Percentiles rank a stretch among this genome's conserved stretches.
Evolutionary conservation across 1,140 invertebrate genomes (phyloP).

Genomic region (Drosophila tristis): DNA sequence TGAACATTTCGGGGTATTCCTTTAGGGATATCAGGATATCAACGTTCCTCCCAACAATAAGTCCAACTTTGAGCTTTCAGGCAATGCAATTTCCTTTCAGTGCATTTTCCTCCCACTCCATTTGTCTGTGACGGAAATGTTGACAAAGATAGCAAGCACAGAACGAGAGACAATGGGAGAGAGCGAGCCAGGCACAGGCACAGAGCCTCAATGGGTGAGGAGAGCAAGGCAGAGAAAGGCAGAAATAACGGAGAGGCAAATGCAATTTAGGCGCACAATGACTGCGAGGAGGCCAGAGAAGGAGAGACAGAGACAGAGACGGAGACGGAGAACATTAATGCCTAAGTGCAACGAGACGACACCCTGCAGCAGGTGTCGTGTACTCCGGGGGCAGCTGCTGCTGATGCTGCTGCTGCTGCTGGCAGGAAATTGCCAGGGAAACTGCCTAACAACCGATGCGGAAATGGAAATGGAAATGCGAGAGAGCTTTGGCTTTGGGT

Average conservation of each 20-base stretch:
- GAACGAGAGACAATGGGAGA: constrained; percentile 13
- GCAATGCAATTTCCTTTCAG: not conserved
- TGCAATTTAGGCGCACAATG: constrained; percentile 49
- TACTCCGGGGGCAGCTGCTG: too few relatives aligned
- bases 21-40: too few relatives aligned
- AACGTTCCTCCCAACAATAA: too few relatives aligned
- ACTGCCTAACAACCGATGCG: constrained; percentile 5
- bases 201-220: too few relatives aligned
- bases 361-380: too few relatives aligned
- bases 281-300: not conserved
- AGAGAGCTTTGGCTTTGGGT: constrained; percentile 8
- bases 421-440: constrained; percentile 45
- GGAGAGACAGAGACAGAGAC: too few relatives aligned
- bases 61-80: too few relatives aligned
- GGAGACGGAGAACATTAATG: constrained; percentile 28
- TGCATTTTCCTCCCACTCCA: constrained; percentile 34
- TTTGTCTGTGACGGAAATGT: constrained; percentile 72
- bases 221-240: too few relatives aligned
- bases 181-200: not conserved
- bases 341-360: constrained; percentile 22
- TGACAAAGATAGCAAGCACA: constrained; percentile 18
- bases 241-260: constrained; percentile 19
- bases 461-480: constrained; percentile 43
- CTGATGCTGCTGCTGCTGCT: constrained; percentile 10
- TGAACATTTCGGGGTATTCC: too few relatives aligned